Conservation (phyloP, 2,888 invertebrate species). For the Apotomis turbidana region DNA sequence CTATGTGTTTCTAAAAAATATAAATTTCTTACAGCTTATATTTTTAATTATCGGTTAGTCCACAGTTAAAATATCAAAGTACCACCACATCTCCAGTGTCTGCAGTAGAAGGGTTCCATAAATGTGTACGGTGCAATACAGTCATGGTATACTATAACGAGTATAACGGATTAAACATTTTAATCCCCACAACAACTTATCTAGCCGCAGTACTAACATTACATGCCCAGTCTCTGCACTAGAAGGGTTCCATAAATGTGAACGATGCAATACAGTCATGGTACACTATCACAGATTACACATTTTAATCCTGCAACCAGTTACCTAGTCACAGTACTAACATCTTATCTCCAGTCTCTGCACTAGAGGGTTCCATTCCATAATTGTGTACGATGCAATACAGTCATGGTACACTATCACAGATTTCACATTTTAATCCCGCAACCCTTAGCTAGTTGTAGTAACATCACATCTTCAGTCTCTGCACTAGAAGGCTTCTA, state of each 20-base stretch:
- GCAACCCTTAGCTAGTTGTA: constrained; percentile 4
- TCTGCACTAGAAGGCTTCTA: no score
- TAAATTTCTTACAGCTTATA: no score
- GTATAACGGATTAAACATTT: not conserved
- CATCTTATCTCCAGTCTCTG: not conserved
- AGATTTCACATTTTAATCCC: no score
- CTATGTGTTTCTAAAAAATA: no score
- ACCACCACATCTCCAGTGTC: constrained; percentile 22
- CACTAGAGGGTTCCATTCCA: no score
- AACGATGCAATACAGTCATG: no score
- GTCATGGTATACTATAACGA: no score
- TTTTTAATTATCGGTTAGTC: no score
- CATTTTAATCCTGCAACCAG: constrained; percentile 16
- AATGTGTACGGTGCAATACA: no score
- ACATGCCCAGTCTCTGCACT: constrained; percentile 8
- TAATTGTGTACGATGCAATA: no score
- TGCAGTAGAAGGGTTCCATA: no score
- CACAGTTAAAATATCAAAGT: not conserved
- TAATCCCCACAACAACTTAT: constrained; percentile 14
- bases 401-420: no score
- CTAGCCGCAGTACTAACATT: constrained; percentile 13
- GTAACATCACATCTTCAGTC: constrained; percentile 18
- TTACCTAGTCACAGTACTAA: constrained; percentile 16
- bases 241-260: not conserved
- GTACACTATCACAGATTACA: not conserved